A percentile compares a stretch with the other conserved stretches of the same genome.
These are phyloP conservation scores for Myanophis thanlyinensis DNA, from an alignment of 2,113 vertebrate genomes.

Conservation along the genomic window DNA sequence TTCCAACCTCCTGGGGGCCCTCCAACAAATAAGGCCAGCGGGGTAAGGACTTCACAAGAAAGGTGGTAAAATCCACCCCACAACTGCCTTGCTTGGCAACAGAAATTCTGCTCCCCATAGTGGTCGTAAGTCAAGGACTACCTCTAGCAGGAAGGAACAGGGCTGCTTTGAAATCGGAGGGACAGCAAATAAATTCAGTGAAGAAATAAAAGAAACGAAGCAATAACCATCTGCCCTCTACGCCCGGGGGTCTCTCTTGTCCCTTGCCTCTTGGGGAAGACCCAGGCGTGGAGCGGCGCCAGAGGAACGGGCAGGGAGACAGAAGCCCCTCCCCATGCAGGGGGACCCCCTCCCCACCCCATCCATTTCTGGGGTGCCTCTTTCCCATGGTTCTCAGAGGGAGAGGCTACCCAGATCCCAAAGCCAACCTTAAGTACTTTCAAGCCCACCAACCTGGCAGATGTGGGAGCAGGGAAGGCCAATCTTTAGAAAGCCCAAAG, in stretches of 20 bases:
- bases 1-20: background rate
- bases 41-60: background rate
- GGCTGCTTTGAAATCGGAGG: too few relatives aligned
- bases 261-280: background rate
- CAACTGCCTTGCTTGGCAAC: background rate
- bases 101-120: background rate
- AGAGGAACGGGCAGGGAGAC: background rate
- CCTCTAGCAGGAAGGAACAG: background rate
- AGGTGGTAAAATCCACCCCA: background rate
- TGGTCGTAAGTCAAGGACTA: background rate
- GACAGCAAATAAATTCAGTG: background rate
- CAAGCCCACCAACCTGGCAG: background rate
- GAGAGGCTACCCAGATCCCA: background rate
- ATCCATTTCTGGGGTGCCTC: background rate
- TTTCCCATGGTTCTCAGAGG: background rate
- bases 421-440: background rate
- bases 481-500: background rate
- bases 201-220: background rate
- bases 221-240: background rate
- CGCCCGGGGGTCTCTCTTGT: background rate
- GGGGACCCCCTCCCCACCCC: background rate
- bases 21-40: background rate
- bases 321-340: background rate
- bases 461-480: background rate
- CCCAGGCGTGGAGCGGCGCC: background rate